phyloP scores from a whole-genome alignment of 2,888 invertebrate genomes.

The Blastobasis lacticolella region DNA sequence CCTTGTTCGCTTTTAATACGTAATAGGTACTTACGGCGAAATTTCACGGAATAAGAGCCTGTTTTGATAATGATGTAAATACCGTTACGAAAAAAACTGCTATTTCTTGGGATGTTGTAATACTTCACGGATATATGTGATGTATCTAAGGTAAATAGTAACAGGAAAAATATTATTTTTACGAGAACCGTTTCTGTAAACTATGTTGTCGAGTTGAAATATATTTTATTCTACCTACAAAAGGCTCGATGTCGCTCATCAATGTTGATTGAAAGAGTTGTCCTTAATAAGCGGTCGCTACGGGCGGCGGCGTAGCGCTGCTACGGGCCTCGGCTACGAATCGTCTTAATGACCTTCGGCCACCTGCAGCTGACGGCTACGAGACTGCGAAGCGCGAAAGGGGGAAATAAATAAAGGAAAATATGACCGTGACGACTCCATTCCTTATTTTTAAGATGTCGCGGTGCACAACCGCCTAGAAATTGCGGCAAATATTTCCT shows the following conservation, averaged over 20 bases:
- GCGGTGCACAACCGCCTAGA: not conserved
- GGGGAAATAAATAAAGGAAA: constrained; percentile 40
- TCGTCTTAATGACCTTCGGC: constrained; percentile 45
- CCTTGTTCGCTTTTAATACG: too few relatives aligned
- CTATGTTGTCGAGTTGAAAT: too few relatives aligned
- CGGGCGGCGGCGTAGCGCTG: constrained; percentile 21
- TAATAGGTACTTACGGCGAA: too few relatives aligned
- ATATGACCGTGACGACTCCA: constrained; percentile 30
- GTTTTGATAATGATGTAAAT: not conserved
- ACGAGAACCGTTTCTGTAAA: too few relatives aligned
- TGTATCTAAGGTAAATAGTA: too few relatives aligned
- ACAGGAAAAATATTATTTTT: too few relatives aligned
- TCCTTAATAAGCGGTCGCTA: constrained; percentile 29
- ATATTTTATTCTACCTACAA: not conserved
- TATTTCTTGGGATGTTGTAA: constrained; percentile 11
- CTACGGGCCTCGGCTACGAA: constrained; percentile 29
- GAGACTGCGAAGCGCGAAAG: constrained; percentile 27
- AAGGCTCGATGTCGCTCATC: constrained; percentile 21
- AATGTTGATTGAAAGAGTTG: constrained; percentile 32
- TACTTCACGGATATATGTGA: not conserved
- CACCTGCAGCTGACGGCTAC: constrained; percentile 54
- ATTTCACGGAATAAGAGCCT: too few relatives aligned
- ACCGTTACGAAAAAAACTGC: not conserved
- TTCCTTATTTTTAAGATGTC: constrained; percentile 2
- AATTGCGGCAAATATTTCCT: too few relatives aligned